Conservation (phyloP, 2,113 vertebrate genomes). For the Hypocryptadius cinnamomeus region DNA sequence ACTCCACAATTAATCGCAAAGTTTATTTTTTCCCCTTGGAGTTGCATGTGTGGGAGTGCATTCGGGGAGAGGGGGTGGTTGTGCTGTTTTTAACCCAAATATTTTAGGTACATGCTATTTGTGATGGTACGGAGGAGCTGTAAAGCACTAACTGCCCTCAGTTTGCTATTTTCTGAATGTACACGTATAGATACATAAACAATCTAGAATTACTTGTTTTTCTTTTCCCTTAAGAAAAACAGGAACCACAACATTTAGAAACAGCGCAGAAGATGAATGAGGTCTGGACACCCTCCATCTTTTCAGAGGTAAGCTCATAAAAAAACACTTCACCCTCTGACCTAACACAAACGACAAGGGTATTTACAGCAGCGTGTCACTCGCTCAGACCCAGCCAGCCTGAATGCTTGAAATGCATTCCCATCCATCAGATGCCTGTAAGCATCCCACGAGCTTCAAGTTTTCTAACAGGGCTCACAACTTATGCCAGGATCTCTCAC, state of each 20-base stretch:
- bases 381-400: not conserved
- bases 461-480: not conserved
- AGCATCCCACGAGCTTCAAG: not conserved
- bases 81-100: not conserved
- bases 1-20: not conserved
- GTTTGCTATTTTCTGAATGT: not conserved
- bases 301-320: not conserved
- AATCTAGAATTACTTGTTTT: not conserved
- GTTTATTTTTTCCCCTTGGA: not conserved
- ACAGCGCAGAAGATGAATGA: not conserved
- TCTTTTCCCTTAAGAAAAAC: not conserved
- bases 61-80: not conserved
- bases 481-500: not conserved
- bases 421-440: not conserved
- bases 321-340: not conserved
- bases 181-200: not conserved
- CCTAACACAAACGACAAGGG: not conserved
- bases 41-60: accelerated
- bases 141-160: not conserved
- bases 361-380: not conserved
- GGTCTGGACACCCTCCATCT: not conserved
- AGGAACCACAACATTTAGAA: not conserved
- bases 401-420: not conserved
- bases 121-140: accelerated
- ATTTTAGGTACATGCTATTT: not conserved